A percentile compares a stretch with the other conserved stretches of the same genome.
phyloP scores from a whole-genome alignment of 1,140 invertebrate species.

The Hestina assimilis region DNA sequence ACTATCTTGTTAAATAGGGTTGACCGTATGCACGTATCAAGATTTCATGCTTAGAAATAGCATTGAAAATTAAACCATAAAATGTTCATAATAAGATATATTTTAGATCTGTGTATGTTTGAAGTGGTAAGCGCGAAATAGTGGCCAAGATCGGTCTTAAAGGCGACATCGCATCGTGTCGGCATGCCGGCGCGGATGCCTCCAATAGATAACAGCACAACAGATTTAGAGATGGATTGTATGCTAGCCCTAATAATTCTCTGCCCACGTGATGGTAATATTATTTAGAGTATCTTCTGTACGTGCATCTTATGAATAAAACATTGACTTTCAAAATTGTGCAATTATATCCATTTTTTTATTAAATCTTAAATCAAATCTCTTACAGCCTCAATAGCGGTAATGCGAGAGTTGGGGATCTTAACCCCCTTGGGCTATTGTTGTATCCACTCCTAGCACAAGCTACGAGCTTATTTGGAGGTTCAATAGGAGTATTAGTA shows the following conservation, averaged over 20 bases:
- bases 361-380: no score
- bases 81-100: not conserved
- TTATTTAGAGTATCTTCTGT: conserved; percentile 31
- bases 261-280: conserved; percentile 35
- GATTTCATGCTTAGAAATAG: conserved; percentile 9
- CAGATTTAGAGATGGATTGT: conserved; percentile 49
- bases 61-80: conserved; percentile 17
- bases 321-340: not conserved
- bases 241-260: conserved; percentile 39
- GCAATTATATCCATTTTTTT: not conserved
- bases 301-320: conserved; percentile 23
- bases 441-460: no score
- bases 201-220: conserved; percentile 51
- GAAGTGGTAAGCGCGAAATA: conserved; percentile 37
- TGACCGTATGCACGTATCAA: conserved; percentile 29
- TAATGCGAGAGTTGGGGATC: no score
- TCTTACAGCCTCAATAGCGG: no score
- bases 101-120: conserved; percentile 5
- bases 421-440: no score
- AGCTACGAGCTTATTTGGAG: no score
- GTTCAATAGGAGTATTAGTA: no score
- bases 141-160: conserved; percentile 46
- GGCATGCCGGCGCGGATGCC: conserved; percentile 57
- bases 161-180: conserved; percentile 49
- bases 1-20: conserved; percentile 47